Evolutionary conservation across 2,888 invertebrate genomes (phyloP), one percentile per base, ranked within the genome.

Genomic region (Galerucella pusilla): DNA sequence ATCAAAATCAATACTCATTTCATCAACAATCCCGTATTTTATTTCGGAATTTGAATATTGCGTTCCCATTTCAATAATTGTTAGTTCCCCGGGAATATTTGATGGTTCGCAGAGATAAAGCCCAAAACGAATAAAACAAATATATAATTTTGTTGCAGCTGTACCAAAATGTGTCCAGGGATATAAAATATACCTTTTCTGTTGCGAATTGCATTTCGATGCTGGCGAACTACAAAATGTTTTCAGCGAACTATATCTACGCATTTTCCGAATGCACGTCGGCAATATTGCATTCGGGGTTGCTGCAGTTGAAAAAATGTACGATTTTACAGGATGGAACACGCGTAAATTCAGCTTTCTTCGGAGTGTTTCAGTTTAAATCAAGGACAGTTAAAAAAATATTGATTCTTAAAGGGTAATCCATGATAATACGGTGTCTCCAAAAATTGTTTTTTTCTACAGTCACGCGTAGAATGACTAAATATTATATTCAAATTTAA

Each of bases 161-260:
- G 77, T 79, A 79, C 75, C 61, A 59, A 72, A 28, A 74, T 71
- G 45, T 67, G 59, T 73, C 74, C 77, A 69, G 74, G 68, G 74
- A 64, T 74, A 74, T 76, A 75, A 79, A 79, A 79, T 79, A 75
- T 76, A 77, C 75, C 73, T 77, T 75, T 75, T 77, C 74, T 73
- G 59, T 66, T 68, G 69, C 74, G 73, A 76, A 76, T 77, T 77
- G 77, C 75, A 79, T 75, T 78, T 75, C 75, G 64, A 78, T 78
- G 75, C 68, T 71, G 76, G 73, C 70, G 71, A 25, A 77, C 70
- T 72, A 78, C 72, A 76, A 74, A 77, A 77, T 76, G 73, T 68
- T 65, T 68, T 68, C 65, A 71, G 66, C 70, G 73, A 68, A 69
- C 66, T 73, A 70, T 73, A 67, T 42, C 5, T 68, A 70, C 75